phyloP scores from a whole-genome alignment of 1,140 invertebrate genomes.

The Eciton burchellii region DNA sequence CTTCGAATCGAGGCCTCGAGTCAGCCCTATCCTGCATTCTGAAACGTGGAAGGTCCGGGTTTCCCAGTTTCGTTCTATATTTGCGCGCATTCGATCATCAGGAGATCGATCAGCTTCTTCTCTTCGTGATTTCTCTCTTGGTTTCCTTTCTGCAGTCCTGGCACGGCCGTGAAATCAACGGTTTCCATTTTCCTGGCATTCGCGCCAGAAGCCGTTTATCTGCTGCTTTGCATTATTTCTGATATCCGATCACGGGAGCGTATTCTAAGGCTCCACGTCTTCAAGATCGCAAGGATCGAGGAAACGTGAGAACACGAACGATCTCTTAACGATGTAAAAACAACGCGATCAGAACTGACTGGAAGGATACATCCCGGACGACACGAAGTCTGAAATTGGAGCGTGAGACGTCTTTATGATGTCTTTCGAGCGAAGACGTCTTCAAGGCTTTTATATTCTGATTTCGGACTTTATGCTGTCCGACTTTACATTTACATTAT shows the following conservation, averaged over 20 bases:
- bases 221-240: conserved; percentile 26
- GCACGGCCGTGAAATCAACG: conserved; percentile 24
- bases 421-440: no score
- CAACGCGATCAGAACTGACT: background rate
- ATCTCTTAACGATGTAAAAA: background rate
- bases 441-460: no score
- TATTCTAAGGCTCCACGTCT: background rate
- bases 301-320: background rate
- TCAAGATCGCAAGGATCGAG: background rate
- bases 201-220: conserved; percentile 13
- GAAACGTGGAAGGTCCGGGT: conserved; percentile 37
- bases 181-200: conserved; percentile 40
- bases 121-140: conserved; percentile 3
- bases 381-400: no score
- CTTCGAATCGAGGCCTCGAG: background rate
- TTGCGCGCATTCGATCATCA: conserved; percentile 35
- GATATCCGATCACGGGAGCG: background rate
- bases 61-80: conserved; percentile 52
- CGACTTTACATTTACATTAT: no score
- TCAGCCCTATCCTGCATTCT: conserved; percentile 46
- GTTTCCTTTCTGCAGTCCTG: conserved; percentile 15
- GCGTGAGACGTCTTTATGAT: no score
- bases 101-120: conserved; percentile 44
- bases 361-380: background rate
- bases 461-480: no score